Evolutionary conservation across 37 sponge, comb jelly and placozoan species (phyloP).

Genomic region (Hexactinellida sp.): DNA sequence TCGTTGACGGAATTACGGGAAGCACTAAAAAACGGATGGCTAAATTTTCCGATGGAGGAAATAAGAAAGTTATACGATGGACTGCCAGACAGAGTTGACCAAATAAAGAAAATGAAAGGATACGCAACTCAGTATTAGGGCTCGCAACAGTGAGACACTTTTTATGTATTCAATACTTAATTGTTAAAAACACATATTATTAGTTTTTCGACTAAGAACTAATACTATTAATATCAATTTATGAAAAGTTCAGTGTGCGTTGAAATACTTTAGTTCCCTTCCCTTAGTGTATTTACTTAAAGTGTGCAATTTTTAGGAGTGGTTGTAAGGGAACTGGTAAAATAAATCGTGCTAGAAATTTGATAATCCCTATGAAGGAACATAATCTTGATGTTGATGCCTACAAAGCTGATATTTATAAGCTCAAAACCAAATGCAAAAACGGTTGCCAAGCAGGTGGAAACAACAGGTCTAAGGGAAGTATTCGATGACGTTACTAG

Average conservation of each 20-base stretch:
- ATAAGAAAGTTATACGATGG: neutral
- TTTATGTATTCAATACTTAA: neutral
- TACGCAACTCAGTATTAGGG: neutral
- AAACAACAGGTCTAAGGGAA: too few species aligned
- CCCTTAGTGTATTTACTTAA: too few species aligned
- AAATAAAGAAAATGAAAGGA: constrained; percentile 5
- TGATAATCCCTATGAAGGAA: too few species aligned
- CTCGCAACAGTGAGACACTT: neutral
- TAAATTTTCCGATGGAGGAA: neutral
- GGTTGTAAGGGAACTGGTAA: too few species aligned
- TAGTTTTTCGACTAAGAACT: neutral
- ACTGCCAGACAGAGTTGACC: neutral
- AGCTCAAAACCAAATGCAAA: too few species aligned
- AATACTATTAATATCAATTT: neutral
- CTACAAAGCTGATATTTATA: too few species aligned
- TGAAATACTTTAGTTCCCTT: constrained; percentile 1
- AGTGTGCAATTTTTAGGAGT: too few species aligned
- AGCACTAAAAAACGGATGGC: neutral
- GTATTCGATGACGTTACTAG: too few species aligned
- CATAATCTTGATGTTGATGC: too few species aligned
- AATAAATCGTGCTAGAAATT: too few species aligned
- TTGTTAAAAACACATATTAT: neutral
- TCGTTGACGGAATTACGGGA: constrained; percentile 8
- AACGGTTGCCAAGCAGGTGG: too few species aligned
- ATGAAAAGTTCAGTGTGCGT: neutral